A percentile compares a stretch with the other conserved stretches of the same genome.
phyloP scores from a whole-genome alignment of 2,888 invertebrate species.

The Galeruca laticollis region DNA sequence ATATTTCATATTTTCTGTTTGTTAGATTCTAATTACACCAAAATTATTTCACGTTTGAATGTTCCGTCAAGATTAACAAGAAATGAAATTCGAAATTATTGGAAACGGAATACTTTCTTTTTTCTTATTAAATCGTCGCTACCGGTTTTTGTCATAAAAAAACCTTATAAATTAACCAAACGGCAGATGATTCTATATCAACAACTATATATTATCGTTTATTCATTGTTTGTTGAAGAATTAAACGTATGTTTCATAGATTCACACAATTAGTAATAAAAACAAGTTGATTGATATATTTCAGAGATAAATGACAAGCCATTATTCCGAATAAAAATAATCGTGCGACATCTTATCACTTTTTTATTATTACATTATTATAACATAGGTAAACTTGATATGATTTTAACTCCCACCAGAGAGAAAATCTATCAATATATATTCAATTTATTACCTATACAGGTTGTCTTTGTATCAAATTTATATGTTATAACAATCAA shows the following conservation, averaged over 20 bases:
- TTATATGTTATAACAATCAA: too few species aligned
- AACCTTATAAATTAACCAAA: slow-evolving; percentile 24
- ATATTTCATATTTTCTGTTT: too few species aligned
- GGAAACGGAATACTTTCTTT: too few species aligned
- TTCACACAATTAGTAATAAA: slow-evolving; percentile 42
- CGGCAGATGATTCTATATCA: slow-evolving; percentile 17
- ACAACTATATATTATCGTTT: slow-evolving; percentile 51
- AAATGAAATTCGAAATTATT: too few species aligned
- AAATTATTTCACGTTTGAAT: too few species aligned
- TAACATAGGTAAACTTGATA: slow-evolving; percentile 2
- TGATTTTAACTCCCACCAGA: neutral
- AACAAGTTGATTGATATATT: slow-evolving; percentile 49
- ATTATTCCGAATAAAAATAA: slow-evolving; percentile 16
- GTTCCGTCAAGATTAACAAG: too few species aligned
- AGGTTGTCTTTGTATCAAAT: neutral
- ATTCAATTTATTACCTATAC: neutral
- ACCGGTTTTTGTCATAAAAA: too few species aligned
- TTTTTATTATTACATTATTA: slow-evolving; percentile 13
- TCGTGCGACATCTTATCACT: slow-evolving; percentile 4
- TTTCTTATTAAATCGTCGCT: too few species aligned
- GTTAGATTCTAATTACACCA: too few species aligned
- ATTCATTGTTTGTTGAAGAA: slow-evolving; percentile 52
- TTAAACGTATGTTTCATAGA: slow-evolving; percentile 47
- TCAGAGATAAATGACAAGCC: slow-evolving; percentile 35
- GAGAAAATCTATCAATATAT: neutral